Conservation (phyloP, 2,797 vertebrate species). For the Knipowitschia caucasica region DNA sequence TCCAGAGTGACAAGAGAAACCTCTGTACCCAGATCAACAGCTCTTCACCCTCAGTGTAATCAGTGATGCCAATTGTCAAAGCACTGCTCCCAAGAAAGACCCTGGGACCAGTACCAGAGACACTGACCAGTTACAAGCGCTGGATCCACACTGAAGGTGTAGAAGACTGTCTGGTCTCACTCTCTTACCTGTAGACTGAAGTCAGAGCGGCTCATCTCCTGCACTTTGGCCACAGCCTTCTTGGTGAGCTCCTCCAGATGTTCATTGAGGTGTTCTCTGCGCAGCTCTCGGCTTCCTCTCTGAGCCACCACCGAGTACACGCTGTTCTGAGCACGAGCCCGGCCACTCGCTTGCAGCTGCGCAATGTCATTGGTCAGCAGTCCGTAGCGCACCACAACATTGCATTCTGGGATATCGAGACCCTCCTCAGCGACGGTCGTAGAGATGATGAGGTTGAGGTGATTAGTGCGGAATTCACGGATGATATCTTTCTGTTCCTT, state of each 20-base stretch:
- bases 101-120: too few species aligned
- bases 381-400: slow-evolving; percentile 89
- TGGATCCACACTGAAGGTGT: too few species aligned
- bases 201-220: slow-evolving; percentile 69
- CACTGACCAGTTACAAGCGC: too few species aligned
- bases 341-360: slow-evolving; percentile 90
- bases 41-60: too few species aligned
- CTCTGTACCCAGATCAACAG: too few species aligned
- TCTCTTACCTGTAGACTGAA: slow-evolving; percentile 73
- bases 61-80: too few species aligned
- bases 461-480: slow-evolving; percentile 71
- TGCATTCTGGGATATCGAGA: slow-evolving; percentile 89
- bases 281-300: slow-evolving; percentile 74
- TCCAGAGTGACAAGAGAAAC: too few species aligned
- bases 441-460: slow-evolving; percentile 88
- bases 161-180: too few species aligned
- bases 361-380: slow-evolving; percentile 94
- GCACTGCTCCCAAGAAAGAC: too few species aligned
- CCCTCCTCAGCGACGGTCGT: slow-evolving; percentile 94
- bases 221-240: slow-evolving; percentile 75
- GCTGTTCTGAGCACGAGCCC: slow-evolving; percentile 83
- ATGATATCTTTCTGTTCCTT: slow-evolving; percentile 79
- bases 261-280: slow-evolving; percentile 81
- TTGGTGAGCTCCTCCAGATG: slow-evolving; percentile 78
- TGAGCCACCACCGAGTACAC: slow-evolving; percentile 84